These are phyloP conservation scores for Chrysoperla carnea DNA, from an alignment of 1,140 invertebrate species.

Conservation along the genomic window DNA sequence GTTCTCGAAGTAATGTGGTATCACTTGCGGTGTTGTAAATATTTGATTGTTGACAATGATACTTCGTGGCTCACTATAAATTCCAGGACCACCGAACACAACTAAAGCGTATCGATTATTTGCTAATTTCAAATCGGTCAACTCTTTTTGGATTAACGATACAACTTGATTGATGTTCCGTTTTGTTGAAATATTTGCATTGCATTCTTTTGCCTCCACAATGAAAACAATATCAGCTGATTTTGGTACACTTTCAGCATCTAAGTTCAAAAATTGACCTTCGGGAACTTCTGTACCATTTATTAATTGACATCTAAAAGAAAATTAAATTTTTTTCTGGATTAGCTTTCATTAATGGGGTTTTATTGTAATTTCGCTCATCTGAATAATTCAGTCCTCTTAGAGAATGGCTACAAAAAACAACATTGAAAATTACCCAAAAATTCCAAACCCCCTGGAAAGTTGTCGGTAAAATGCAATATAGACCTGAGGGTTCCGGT, in stretches of 20 bases:
- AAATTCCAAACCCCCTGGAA: too few species aligned
- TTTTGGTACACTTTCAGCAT: conserved; percentile 27
- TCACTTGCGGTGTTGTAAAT: conserved; percentile 38
- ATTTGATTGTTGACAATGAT: conserved; percentile 45
- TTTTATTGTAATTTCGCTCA: too few species aligned
- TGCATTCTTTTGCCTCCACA: conserved; percentile 70
- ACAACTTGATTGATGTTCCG: conserved; percentile 49
- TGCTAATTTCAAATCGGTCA: conserved; percentile 35
- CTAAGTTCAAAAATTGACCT: conserved; percentile 43
- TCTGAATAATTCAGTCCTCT: too few species aligned
- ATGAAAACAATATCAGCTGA: conserved; percentile 77
- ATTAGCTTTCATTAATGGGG: too few species aligned
- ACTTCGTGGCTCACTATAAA: conserved; percentile 47
- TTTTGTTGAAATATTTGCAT: conserved; percentile 38
- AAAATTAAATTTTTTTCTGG: background rate
- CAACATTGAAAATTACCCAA: too few species aligned
- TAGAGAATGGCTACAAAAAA: too few species aligned
- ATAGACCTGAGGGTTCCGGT: too few species aligned
- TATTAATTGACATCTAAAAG: conserved; percentile 35
- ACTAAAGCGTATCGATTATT: conserved; percentile 57
- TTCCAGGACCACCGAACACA: conserved; percentile 56
- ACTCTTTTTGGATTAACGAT: conserved; percentile 42
- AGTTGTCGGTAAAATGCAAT: too few species aligned
- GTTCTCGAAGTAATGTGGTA: conserved; percentile 38
- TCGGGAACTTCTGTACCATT: conserved; percentile 49